A percentile compares a stretch with the other conserved stretches of the same genome.
Conservation (phyloP, 2,888 invertebrate species). For the Lingula anatina region DNA sequence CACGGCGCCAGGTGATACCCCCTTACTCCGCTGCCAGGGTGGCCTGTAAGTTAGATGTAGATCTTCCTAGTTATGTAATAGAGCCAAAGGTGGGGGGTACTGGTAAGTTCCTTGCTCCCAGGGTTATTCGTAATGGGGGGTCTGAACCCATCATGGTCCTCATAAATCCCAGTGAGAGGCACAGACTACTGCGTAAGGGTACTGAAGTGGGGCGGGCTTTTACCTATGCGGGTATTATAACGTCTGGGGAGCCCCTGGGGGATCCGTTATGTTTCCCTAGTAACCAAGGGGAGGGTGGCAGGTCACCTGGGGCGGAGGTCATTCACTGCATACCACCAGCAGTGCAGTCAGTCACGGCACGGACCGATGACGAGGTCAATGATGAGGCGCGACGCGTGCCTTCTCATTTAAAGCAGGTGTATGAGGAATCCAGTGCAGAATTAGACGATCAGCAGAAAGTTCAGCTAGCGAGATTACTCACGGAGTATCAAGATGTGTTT, state of each 20-base stretch:
- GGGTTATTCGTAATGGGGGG: conserved; percentile 2
- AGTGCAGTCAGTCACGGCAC: too few relatives aligned
- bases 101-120: conserved; percentile 6
- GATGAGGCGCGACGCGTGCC: not conserved
- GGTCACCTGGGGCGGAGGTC: too few relatives aligned
- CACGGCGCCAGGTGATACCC: conserved; percentile 5
- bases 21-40: conserved; percentile 8
- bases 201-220: conserved; percentile 6
- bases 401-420: not conserved
- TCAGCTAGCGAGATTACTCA: conserved; percentile 2
- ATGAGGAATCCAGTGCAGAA: not conserved
- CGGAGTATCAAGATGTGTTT: conserved; percentile 8
- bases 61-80: conserved; percentile 5
- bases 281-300: too few relatives aligned
- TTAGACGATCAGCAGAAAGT: not conserved
- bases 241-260: not conserved
- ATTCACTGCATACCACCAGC: too few relatives aligned
- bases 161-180: conserved; percentile 5
- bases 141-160: conserved; percentile 5
- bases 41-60: not conserved
- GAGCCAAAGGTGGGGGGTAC: conserved; percentile 5
- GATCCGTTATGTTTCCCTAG: too few relatives aligned
- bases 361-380: not conserved
- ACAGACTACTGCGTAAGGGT: conserved; percentile 1
- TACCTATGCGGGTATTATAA: not conserved